Base-by-base conservation (phyloP, 2,113 vertebrate species). In the Phrynosoma platyrhinos region DNA sequence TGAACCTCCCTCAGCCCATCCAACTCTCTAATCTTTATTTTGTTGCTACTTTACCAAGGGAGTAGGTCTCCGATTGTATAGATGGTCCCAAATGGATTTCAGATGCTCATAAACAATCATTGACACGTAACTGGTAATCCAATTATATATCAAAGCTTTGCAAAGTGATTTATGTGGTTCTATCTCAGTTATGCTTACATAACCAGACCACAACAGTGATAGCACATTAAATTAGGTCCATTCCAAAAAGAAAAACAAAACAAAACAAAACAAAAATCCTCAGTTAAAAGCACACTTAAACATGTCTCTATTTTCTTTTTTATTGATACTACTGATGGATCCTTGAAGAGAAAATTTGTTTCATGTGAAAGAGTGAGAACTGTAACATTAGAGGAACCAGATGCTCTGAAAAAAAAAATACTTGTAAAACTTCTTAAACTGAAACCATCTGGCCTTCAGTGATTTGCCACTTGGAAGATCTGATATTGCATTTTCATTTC, bases 341-440 rank as follows among this genome's bases (percentile, higher is more conserved):
- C 72, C 27, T 75, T 83, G 42, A 90, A 72, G 76, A 75, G 0
- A 2, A 92, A 88, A 88, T 6, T 0, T 85, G 82, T 75, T 87
- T 83, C 30, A 0, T 86, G 52, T 84, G 86, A 83, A 89, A 84
- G 58, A 90, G 77, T 87, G 91, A 85, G 87, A 89, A 91, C 91
- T 93, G 78, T 91, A 90, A 85, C 91, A 94, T 88, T 87, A 90
- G 94, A 88, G 85, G 86, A 94, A 87, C 77, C 91, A 95, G 91
- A 93, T 95, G 92, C 94, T 95, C 90, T 77, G 47, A 4, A 64
- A 36, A 25, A 88, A 90, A 94, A 88, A 92, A 89, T 75, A 88
- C 85, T 92, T 91, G 82, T 90, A 91, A 93, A 95, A 85, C 55
- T 82, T 68, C 80, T 85, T 18, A 76, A 93, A 87, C 32, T 83